These are phyloP conservation scores for Cynaeus angustus DNA, from an alignment of 2,888 invertebrate species.

Conservation along the genomic window DNA sequence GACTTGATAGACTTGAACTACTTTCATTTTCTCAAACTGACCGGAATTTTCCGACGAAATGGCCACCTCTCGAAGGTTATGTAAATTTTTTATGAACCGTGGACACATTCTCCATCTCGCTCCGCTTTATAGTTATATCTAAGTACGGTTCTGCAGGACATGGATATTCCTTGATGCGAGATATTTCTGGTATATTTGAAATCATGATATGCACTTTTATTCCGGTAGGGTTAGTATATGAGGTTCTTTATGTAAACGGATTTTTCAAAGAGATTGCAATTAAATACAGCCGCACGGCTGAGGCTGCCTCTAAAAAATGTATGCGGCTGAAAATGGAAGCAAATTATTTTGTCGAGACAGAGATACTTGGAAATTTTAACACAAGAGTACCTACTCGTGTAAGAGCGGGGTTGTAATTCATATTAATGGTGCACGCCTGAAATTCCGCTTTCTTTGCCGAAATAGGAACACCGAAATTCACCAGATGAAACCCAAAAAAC, in stretches of 20 bases:
- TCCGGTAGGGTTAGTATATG: slow-evolving; percentile 16
- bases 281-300: slow-evolving; percentile 9
- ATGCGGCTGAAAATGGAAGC: slow-evolving; percentile 26
- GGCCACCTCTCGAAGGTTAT: slow-evolving; percentile 37
- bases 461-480: neutral
- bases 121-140: slow-evolving; percentile 28
- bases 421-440: neutral
- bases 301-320: slow-evolving; percentile 20
- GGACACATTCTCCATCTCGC: slow-evolving; percentile 41
- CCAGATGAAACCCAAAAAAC: too few relatives aligned
- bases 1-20: slow-evolving; percentile 16
- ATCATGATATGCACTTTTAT: slow-evolving; percentile 33
- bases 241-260: slow-evolving; percentile 35
- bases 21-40: slow-evolving; percentile 23
- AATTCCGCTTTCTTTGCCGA: neutral
- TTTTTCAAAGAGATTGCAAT: slow-evolving; percentile 36
- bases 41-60: slow-evolving; percentile 19
- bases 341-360: slow-evolving; percentile 26
- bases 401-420: neutral
- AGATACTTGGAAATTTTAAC: slow-evolving; percentile 26
- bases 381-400: slow-evolving; percentile 16
- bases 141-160: slow-evolving; percentile 11
- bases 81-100: slow-evolving; percentile 50
- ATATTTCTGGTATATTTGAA: slow-evolving; percentile 20
- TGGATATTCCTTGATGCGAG: slow-evolving; percentile 21